These are phyloP conservation scores for Helicoverpa zea DNA, from an alignment of 1,140 invertebrate genomes.

Conservation along the genomic window DNA sequence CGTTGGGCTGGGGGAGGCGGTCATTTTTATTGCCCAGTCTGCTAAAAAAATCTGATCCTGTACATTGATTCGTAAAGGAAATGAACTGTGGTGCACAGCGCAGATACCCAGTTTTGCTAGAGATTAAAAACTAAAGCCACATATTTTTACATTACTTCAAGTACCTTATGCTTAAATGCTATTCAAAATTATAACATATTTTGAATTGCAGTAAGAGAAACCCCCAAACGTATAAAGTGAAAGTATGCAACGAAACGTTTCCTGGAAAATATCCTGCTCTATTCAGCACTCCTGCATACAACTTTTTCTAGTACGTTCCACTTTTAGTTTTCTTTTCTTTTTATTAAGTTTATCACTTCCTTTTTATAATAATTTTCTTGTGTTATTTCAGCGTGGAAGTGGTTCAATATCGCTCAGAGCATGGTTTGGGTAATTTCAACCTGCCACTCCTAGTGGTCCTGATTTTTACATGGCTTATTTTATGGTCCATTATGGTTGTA, in stretches of 20 bases:
- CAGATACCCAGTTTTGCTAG: too few species aligned
- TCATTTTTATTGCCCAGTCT: too few species aligned
- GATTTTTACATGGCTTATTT: slow-evolving; percentile 63
- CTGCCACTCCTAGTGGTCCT: slow-evolving; percentile 62
- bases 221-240: slow-evolving; percentile 52
- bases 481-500: slow-evolving; percentile 68
- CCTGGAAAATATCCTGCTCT: slow-evolving; percentile 64
- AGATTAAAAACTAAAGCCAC: too few species aligned
- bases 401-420: slow-evolving; percentile 63
- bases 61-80: too few species aligned
- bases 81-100: too few species aligned
- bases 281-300: slow-evolving; percentile 74
- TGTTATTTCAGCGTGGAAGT: slow-evolving; percentile 72
- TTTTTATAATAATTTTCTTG: background rate
- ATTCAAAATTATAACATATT: background rate
- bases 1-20: too few species aligned
- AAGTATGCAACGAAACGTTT: slow-evolving; percentile 73
- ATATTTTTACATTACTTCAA: too few species aligned
- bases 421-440: slow-evolving; percentile 67
- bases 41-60: too few species aligned
- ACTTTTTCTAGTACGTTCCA: slow-evolving; percentile 78
- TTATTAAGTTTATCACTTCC: background rate
- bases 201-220: slow-evolving; percentile 24
- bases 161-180: too few species aligned
- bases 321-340: background rate